Evolutionary conservation across 1,140 invertebrate species (phyloP), one percentile per base, ranked within the genome.

Genomic region (Drosophila equinoxialis): DNA sequence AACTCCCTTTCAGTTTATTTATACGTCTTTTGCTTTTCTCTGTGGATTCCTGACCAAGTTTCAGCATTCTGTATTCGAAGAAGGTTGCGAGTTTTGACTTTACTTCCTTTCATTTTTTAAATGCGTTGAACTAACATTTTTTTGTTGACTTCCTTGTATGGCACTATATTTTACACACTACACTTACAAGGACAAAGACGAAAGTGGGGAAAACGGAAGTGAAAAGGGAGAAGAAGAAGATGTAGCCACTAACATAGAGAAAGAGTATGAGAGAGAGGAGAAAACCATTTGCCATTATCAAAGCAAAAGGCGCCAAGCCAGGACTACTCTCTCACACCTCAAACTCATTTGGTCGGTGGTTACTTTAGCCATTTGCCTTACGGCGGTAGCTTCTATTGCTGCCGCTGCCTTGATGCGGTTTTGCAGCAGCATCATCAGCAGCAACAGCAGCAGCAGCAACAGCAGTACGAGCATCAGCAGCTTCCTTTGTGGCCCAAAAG

Each of bases 281-380:
- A 73, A 75, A 68, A 87, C 75, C 83, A 70, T 79, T 71, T 71
- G 73, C 65, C 84, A 86, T 83, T 87, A 86, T 86, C 83, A 87
- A 83, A 79, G 83, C 76, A 71, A 86, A 82, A 87, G 83, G 69
- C 79, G 79, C 77, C 85, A 37, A 68, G 77, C 51, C 75, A 65
- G 33, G 65, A 45, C 54, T 45, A 63, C 67, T 67, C 57, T 77
- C 60, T 68, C 39, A 74, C 77, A 87, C 83, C 83, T 86, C 83
- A 79, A 73, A 82, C 83, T 86, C 82, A 79, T 82, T 79, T 70
- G 75, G 68, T 87, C 79, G 73, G 76, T 87, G 82, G 79, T 87
- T 87, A 86, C 83, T 86, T 86, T 83, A 79, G 73, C 69, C 82
- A 87, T 86, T 86, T 82, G 83, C 82, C 82, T 76, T 81, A 79